Evolutionary conservation across 2,113 vertebrate species (phyloP).

Genomic region (Dipodomys spectabilis): DNA sequence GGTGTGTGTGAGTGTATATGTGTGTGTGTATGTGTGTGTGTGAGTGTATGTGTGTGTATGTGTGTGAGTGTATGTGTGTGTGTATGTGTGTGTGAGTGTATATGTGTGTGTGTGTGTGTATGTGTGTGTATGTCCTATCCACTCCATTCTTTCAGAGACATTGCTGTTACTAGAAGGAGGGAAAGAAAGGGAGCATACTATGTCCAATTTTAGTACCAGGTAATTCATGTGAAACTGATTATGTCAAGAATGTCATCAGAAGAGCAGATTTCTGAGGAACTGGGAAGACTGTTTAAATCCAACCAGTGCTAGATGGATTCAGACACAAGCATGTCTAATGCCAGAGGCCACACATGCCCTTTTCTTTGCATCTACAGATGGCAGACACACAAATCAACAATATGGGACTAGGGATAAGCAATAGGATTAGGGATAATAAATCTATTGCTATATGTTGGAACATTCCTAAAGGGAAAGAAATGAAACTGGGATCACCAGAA

Average conservation of each 20-base stretch:
- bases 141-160: neutral
- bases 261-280: neutral
- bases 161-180: neutral
- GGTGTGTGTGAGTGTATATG: too few species aligned
- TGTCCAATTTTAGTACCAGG: neutral
- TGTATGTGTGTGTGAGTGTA: too few species aligned
- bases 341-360: neutral
- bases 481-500: neutral
- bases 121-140: fast-evolving
- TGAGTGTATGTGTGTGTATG: too few species aligned
- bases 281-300: neutral
- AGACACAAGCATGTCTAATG: neutral
- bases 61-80: too few species aligned
- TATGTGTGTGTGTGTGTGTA: too few species aligned
- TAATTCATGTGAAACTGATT: neutral
- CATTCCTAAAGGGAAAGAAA: neutral
- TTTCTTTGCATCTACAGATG: neutral
- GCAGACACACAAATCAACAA: neutral
- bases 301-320: neutral
- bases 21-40: too few species aligned
- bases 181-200: neutral
- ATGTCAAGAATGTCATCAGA: neutral
- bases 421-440: neutral
- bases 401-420: neutral
- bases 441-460: neutral